Conservation (phyloP, 2,797 vertebrate genomes). For the Bufotes viridis region DNA sequence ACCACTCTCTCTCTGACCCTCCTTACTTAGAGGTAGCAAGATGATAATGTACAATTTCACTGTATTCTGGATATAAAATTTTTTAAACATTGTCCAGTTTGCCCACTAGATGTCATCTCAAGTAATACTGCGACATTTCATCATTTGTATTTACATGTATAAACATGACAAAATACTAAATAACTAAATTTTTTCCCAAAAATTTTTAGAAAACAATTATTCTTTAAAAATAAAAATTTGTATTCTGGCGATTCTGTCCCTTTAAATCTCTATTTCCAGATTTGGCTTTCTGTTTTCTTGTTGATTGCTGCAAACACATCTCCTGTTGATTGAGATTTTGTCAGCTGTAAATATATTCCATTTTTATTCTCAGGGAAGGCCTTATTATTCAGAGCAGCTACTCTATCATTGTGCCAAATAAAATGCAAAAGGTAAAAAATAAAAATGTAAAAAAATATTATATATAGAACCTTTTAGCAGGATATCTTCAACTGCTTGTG, state of each 20-base stretch:
- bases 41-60: neutral
- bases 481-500: neutral
- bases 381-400: conserved; percentile 2
- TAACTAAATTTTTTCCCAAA: neutral
- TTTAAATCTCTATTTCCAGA: neutral
- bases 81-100: neutral
- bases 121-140: neutral
- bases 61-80: neutral
- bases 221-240: neutral
- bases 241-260: no score
- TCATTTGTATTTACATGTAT: neutral
- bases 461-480: conserved; percentile 6
- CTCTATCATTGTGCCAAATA: neutral
- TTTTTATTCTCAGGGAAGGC: neutral
- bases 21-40: neutral
- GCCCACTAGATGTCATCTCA: neutral
- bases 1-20: neutral
- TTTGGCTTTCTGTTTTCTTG: neutral
- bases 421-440: conserved; percentile 8
- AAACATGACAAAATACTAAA: neutral
- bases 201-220: neutral
- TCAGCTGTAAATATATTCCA: neutral
- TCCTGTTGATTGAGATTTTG: conserved; percentile 1
- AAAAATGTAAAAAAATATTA: neutral
- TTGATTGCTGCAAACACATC: neutral